Evolutionary conservation across 2,888 invertebrate genomes (phyloP).

Genomic region (Alsophila aescularia): DNA sequence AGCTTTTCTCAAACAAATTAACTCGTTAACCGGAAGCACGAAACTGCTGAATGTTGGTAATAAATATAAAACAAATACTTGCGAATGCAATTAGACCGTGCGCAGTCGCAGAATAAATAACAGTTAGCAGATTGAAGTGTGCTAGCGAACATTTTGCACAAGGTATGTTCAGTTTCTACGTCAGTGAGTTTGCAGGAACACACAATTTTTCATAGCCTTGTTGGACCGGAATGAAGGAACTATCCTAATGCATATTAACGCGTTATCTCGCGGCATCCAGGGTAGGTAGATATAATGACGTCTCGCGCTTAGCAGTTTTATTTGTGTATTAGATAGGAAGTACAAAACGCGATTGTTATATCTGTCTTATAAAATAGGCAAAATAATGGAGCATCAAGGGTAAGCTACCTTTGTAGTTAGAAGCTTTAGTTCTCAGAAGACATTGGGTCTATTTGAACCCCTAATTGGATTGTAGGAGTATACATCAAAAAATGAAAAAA

Average conservation of each 20-base stretch:
- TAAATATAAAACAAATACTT: not conserved
- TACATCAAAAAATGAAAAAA: too few species aligned
- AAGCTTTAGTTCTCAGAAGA: too few species aligned
- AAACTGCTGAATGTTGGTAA: not conserved
- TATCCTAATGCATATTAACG: conserved; percentile 32
- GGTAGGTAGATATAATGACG: conserved; percentile 17
- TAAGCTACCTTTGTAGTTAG: too few species aligned
- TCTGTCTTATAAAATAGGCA: too few species aligned
- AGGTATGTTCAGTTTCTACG: conserved; percentile 7
- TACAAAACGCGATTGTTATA: too few species aligned
- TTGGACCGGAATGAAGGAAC: conserved; percentile 28
- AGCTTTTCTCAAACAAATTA: too few species aligned
- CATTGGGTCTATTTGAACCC: too few species aligned
- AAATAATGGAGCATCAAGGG: too few species aligned
- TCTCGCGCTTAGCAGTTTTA: conserved; percentile 10
- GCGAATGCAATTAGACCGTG: conserved; percentile 2
- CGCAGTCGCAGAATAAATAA: not conserved
- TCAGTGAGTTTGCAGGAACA: conserved; percentile 33
- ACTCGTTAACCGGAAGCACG: too few species aligned
- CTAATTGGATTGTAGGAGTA: too few species aligned
- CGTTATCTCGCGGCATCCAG: conserved; percentile 24
- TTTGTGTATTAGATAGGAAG: not conserved
- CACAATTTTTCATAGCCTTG: conserved; percentile 28
- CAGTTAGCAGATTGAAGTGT: not conserved
- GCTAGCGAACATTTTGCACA: not conserved